Conservation (phyloP, 2,113 vertebrate species). For the Ardeotis arabs region DNA sequence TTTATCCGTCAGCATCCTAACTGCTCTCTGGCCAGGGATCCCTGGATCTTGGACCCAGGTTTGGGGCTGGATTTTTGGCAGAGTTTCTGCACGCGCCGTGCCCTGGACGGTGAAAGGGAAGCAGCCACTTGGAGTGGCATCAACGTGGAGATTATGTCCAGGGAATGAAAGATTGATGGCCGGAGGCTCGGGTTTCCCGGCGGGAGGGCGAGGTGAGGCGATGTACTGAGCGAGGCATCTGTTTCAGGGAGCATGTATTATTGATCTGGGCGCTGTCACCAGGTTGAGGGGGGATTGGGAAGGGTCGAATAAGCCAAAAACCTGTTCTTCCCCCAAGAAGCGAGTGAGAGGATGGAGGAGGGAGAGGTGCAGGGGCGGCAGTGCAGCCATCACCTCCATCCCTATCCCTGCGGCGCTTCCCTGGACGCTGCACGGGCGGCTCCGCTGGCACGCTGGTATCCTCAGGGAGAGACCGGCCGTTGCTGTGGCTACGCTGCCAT, state of each 20-base stretch:
- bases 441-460: rapidly evolving
- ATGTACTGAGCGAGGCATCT: constrained; percentile 40
- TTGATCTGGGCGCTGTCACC: constrained; percentile 5
- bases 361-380: rapidly evolving
- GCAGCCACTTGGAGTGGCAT: background rate
- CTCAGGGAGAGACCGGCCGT: background rate
- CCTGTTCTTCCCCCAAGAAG: background rate
- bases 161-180: constrained; percentile 74
- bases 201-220: background rate
- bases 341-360: background rate
- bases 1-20: background rate
- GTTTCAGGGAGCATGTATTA: constrained; percentile 69
- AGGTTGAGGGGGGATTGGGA: rapidly evolving
- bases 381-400: background rate
- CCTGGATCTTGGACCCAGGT: background rate
- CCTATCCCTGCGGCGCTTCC: rapidly evolving
- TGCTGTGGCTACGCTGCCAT: background rate
- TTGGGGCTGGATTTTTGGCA: background rate
- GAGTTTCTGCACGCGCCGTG: background rate
- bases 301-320: background rate
- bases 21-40: background rate
- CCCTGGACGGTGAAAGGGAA: background rate
- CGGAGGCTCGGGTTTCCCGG: constrained; percentile 14
- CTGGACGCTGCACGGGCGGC: rapidly evolving
- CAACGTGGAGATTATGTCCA: background rate